phyloP scores from a whole-genome alignment of 1,140 invertebrate species.

The Macrostomum lignano region DNA sequence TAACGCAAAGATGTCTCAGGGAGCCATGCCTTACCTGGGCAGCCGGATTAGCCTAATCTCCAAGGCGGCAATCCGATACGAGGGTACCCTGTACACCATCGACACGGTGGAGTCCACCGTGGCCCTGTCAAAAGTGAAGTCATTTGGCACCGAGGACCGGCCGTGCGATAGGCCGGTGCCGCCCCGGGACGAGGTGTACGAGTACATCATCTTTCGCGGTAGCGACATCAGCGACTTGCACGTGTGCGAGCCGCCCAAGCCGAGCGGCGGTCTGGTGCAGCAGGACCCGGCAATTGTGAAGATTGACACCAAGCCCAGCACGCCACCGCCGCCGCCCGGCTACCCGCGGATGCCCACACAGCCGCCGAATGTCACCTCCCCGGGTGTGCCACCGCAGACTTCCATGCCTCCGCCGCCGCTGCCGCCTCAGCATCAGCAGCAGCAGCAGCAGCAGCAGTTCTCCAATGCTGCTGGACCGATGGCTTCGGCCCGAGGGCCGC shows the following conservation, averaged over 20 bases:
- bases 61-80: conserved; percentile 94
- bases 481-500: too few relatives aligned
- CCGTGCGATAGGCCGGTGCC: conserved; percentile 60
- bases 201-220: conserved; percentile 87
- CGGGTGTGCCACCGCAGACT: too few relatives aligned
- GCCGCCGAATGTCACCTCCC: too few relatives aligned
- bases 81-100: conserved; percentile 89
- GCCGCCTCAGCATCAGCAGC: too few relatives aligned
- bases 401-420: too few relatives aligned
- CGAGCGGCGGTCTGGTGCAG: conserved; percentile 27
- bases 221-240: conserved; percentile 93
- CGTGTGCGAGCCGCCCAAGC: conserved; percentile 44
- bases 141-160: conserved; percentile 88
- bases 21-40: conserved; percentile 72
- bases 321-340: too few relatives aligned
- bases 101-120: conserved; percentile 95
- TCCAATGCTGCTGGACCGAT: too few relatives aligned
- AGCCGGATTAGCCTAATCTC: conserved; percentile 98
- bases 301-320: conserved; percentile 11
- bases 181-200: conserved; percentile 81
- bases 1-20: too few relatives aligned
- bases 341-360: too few relatives aligned
- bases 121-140: conserved; percentile 81
- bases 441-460: too few relatives aligned
- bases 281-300: conserved; percentile 28